These are phyloP conservation scores for Chanos chanos DNA, from an alignment of 2,797 vertebrate genomes.

Conservation along the genomic window DNA sequence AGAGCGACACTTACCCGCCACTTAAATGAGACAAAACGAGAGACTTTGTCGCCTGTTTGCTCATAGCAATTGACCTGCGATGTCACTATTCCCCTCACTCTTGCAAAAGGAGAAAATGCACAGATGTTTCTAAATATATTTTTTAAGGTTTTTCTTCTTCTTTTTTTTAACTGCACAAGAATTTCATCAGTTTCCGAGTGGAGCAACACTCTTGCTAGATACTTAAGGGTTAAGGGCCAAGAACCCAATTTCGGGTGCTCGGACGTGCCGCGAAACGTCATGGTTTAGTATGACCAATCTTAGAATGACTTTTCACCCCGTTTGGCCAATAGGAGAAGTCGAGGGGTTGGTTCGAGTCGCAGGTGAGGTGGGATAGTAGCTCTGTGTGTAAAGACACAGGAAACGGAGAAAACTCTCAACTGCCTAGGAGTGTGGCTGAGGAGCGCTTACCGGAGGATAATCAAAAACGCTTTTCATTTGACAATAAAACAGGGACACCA, in stretches of 20 bases:
- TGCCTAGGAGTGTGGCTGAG: slow-evolving; percentile 47
- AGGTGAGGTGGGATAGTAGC: slow-evolving; percentile 74
- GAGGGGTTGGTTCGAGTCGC: slow-evolving; percentile 74
- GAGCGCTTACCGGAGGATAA: slow-evolving; percentile 59
- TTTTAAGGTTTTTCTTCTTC: no score
- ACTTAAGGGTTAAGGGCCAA: slow-evolving; percentile 55
- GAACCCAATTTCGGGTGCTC: slow-evolving; percentile 45
- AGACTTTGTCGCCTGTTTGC: no score
- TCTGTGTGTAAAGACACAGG: slow-evolving; percentile 70
- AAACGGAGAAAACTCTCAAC: slow-evolving; percentile 55
- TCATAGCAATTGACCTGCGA: no score
- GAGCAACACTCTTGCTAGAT: slow-evolving; percentile 26
- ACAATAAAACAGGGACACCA: slow-evolving; percentile 55
- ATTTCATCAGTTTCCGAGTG: no score
- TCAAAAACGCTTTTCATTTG: slow-evolving; percentile 47
- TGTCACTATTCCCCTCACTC: no score
- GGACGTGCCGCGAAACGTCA: slow-evolving; percentile 46
- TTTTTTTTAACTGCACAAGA: no score
- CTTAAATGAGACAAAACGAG: no score
- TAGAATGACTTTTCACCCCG: slow-evolving; percentile 36
- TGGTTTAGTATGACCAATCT: slow-evolving; percentile 61
- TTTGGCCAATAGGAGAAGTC: slow-evolving; percentile 60
- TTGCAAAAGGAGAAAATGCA: no score
- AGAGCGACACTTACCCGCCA: no score
- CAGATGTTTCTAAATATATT: no score